Evolutionary conservation across 2,113 vertebrate genomes (phyloP).

Genomic region (Lates calcarifer): DNA sequence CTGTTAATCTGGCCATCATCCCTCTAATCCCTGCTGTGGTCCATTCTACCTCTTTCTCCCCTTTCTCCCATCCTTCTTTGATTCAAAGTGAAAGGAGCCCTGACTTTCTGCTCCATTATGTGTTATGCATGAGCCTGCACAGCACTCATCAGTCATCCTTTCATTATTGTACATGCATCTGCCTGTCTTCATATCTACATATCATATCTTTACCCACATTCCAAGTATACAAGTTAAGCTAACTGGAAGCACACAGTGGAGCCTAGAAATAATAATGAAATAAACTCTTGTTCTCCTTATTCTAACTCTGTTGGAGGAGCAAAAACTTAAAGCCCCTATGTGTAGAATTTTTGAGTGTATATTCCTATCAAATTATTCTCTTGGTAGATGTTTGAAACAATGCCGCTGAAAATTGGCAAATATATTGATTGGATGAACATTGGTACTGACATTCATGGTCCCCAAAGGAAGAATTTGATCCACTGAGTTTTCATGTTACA

Average conservation of each 20-base stretch:
- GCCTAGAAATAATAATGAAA: background rate
- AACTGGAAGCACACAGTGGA: conserved; percentile 46
- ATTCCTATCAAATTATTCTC: background rate
- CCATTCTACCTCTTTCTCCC: conserved; percentile 21
- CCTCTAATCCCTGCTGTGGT: background rate
- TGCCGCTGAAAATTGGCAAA: background rate
- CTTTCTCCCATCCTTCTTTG: background rate
- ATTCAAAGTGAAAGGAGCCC: conserved; percentile 10
- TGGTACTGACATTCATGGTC: background rate
- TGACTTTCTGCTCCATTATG: background rate
- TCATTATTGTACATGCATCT: background rate
- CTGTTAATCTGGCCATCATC: conserved; percentile 6
- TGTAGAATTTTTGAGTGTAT: background rate
- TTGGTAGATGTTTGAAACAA: background rate
- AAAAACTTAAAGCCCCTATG: background rate
- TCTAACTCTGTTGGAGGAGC: background rate
- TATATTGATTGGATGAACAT: background rate
- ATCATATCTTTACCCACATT: conserved; percentile 47
- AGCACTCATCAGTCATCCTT: background rate
- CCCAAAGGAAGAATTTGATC: background rate
- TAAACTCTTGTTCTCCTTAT: background rate
- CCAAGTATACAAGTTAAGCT: conserved; percentile 27
- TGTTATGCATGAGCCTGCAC: conserved; percentile 16
- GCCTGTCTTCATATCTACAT: background rate
- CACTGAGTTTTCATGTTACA: background rate